Evolutionary conservation across 2,888 invertebrate genomes (phyloP).

Genomic region (Lochmaea capreae): DNA sequence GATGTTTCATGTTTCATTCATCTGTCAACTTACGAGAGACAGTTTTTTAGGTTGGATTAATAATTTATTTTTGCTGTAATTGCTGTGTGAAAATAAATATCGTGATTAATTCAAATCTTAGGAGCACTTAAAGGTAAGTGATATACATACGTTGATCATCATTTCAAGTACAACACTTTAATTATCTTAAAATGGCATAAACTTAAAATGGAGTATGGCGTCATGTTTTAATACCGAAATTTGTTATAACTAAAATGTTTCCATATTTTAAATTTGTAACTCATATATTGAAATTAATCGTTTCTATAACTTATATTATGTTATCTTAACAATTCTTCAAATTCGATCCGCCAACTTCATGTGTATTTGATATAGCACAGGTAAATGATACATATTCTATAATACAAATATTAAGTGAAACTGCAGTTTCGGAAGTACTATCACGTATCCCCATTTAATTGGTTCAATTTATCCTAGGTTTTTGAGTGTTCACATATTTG

Average conservation of each 20-base stretch:
- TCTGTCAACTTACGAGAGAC: not conserved
- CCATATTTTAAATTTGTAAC: not conserved
- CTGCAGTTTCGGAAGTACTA: too few species aligned
- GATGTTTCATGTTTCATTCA: too few species aligned
- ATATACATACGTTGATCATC: not conserved
- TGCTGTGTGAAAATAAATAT: not conserved
- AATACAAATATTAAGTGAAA: too few species aligned
- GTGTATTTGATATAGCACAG: too few species aligned
- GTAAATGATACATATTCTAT: too few species aligned
- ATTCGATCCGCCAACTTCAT: too few species aligned
- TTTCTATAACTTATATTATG: not conserved
- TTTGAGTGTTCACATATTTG: too few species aligned
- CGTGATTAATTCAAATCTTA: not conserved
- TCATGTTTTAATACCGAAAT: not conserved
- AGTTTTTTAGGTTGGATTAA: conserved; percentile 6
- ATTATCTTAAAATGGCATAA: not conserved
- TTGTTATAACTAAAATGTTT: not conserved
- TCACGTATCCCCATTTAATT: too few species aligned
- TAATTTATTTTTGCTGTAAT: conserved; percentile 4
- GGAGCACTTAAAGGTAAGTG: conserved; percentile 4
- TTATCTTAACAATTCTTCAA: too few species aligned
- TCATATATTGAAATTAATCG: not conserved
- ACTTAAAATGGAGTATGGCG: conserved; percentile 7
- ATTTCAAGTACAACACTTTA: not conserved
- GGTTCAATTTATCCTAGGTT: too few species aligned